Evolutionary conservation across 2,113 vertebrate genomes (phyloP).

Genomic region (Engystomops pustulosus): DNA sequence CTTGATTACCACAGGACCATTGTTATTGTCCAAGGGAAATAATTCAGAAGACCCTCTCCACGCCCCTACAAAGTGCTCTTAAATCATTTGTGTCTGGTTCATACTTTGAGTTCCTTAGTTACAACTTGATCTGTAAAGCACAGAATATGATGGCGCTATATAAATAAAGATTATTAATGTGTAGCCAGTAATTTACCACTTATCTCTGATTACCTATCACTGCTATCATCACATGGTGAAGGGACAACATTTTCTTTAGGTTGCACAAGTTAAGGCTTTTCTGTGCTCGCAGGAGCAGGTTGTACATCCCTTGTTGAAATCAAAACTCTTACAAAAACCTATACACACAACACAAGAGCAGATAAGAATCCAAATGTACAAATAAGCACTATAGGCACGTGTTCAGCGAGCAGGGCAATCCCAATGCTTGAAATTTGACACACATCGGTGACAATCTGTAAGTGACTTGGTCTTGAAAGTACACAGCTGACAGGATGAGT

Average conservation of each 20-base stretch:
- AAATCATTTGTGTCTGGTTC: conserved; percentile 59
- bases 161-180: too few relatives aligned
- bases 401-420: background rate
- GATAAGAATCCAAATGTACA: background rate
- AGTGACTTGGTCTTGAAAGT: background rate
- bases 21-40: conserved; percentile 63
- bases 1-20: conserved; percentile 66
- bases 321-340: too few relatives aligned
- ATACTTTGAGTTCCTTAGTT: background rate
- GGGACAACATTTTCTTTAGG: too few relatives aligned
- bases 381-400: background rate
- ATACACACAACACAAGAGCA: too few relatives aligned
- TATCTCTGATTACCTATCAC: too few relatives aligned
- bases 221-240: too few relatives aligned
- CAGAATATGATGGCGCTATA: too few relatives aligned
- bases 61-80: conserved; percentile 85
- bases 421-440: background rate
- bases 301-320: too few relatives aligned
- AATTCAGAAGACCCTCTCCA: conserved; percentile 74
- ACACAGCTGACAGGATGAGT: background rate
- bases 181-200: too few relatives aligned
- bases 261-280: too few relatives aligned
- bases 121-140: too few relatives aligned
- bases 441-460: conserved; percentile 7
- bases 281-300: too few relatives aligned